Evolutionary conservation across 2,888 invertebrate species (phyloP), one percentile per base, ranked within the genome.

Genomic region (Scotopteryx bipunctaria): DNA sequence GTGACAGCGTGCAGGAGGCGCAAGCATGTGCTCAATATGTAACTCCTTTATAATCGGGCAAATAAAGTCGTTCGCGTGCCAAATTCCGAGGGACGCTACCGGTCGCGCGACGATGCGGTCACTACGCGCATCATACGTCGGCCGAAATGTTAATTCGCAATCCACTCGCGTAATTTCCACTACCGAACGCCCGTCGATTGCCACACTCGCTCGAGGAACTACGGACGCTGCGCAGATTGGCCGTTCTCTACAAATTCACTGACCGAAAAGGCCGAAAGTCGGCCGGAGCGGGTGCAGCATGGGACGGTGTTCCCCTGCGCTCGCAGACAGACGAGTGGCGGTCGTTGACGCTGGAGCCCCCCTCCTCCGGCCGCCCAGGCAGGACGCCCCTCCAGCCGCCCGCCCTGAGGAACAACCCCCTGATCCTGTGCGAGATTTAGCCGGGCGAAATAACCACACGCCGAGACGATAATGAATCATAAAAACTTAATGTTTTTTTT

Each of bases 281-380:
- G 43, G 57, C 45, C 59, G 49, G 63, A 64, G 63, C 73, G 76
- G 73, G 64, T 73, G 71, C 74, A 71, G 71, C 75, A 68, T 63
- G 73, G 71, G 66, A 76, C 84, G 76, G 78, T 78, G 74, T 79
- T 74, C 80, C 73, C 79, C 69, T 76, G 71, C 86, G 85, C 69
- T 74, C 67, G 80, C 83, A 79, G 83, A 81, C 82, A 71, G 75
- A 66, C 76, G 81, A 88, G 78, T 84, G 88, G 72, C 89, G 89
- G 89, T 89, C 89, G 87, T 89, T 89, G 89, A 89, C 89, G 87
- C 84, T 83, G 85, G 76, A 76, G 69, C 66, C 71, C 74, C 75
- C 76, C 74, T 66, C 75, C 73, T 61, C 73, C 72, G 66, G 67
- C 76, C 76, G 72, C 76, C 76, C 73, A 67, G 67, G 60, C n/a